Evolutionary conservation across 2,888 invertebrate species (phyloP).

Genomic region (Xestoiulus laeticollis): DNA sequence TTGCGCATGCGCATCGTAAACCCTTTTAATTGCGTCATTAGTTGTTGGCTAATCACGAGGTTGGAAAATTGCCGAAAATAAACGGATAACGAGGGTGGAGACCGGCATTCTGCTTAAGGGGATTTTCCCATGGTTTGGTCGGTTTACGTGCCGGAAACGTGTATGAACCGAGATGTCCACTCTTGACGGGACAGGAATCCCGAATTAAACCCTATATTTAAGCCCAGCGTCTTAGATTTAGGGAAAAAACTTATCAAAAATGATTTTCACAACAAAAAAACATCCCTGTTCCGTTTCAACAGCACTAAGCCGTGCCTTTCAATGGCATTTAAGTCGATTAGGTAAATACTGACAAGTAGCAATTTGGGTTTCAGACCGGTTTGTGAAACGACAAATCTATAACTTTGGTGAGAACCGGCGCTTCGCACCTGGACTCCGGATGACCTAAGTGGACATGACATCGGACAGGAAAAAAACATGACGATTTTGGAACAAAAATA

Average conservation of each 20-base stretch:
- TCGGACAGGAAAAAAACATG: background rate
- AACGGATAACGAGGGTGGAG: slow-evolving; percentile 26
- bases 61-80: background rate
- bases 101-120: slow-evolving; percentile 12
- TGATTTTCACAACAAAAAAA: background rate
- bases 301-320: background rate
- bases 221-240: background rate
- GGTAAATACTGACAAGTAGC: background rate
- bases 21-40: background rate
- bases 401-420: background rate
- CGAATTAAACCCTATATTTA: slow-evolving; percentile 6
- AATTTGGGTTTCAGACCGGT: background rate
- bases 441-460: background rate
- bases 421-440: background rate
- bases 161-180: background rate
- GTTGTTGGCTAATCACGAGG: background rate
- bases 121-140: background rate
- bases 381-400: background rate
- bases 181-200: background rate
- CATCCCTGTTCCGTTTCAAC: background rate
- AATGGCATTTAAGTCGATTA: background rate
- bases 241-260: background rate
- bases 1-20: background rate
- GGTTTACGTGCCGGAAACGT: background rate
- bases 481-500: background rate